Evolutionary conservation across 2,888 invertebrate genomes (phyloP).

Genomic region (Scrobipalpa costella): DNA sequence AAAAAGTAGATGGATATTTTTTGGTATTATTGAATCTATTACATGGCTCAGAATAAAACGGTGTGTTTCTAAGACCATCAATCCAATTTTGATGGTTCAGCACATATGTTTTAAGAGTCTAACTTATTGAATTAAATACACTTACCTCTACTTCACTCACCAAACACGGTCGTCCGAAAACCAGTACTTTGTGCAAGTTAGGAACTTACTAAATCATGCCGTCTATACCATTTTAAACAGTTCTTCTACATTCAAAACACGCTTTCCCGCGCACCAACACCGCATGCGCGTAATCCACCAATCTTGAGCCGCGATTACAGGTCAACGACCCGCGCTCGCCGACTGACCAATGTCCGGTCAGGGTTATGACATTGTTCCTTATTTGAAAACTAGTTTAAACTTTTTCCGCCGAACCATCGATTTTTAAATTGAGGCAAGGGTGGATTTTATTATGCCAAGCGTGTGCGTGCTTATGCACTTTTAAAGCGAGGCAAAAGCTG

Average conservation of each 20-base stretch:
- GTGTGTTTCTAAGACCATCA: no score
- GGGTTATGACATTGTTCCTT: conserved; percentile 64
- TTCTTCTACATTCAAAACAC: conserved; percentile 52
- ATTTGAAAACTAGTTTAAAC: conserved; percentile 37
- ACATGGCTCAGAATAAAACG: no score
- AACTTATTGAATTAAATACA: no score
- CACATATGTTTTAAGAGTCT: no score
- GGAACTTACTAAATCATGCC: not conserved
- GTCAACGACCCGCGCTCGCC: conserved; percentile 52
- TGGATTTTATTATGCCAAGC: conserved; percentile 35
- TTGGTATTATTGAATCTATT: no score
- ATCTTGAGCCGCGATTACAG: conserved; percentile 53
- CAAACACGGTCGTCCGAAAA: no score
- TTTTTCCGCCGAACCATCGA: conserved; percentile 15
- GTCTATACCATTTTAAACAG: conserved; percentile 22
- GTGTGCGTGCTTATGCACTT: not conserved
- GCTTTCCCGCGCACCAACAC: conserved; percentile 49
- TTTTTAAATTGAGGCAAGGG: conserved; percentile 29
- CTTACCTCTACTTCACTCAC: no score
- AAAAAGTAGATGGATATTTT: no score
- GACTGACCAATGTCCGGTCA: conserved; percentile 64
- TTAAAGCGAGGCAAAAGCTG: not conserved
- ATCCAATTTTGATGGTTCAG: no score
- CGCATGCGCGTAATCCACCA: conserved; percentile 63
- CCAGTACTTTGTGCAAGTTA: no score